Evolutionary conservation across 1,140 invertebrate species (phyloP).

Genomic region (Rhyacophila brunnea): DNA sequence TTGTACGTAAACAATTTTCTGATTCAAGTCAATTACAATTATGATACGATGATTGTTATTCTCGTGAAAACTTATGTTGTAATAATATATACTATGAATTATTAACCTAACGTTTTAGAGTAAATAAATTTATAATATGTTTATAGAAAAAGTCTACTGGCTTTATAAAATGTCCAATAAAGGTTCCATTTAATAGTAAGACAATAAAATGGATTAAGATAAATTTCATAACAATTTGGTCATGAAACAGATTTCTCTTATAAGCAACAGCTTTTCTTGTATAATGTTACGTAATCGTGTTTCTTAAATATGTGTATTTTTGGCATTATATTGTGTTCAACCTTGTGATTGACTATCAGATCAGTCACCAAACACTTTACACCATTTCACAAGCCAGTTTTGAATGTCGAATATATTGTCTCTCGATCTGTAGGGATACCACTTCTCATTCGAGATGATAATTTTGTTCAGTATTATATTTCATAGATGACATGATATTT

Average conservation of each 20-base stretch:
- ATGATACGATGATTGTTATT: background rate
- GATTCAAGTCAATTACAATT: background rate
- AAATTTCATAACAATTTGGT: slow-evolving; percentile 8
- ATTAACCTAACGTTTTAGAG: background rate
- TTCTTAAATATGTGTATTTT: slow-evolving; percentile 4
- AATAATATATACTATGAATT: background rate
- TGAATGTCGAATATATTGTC: background rate
- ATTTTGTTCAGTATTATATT: background rate
- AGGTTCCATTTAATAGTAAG: background rate
- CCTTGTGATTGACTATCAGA: background rate
- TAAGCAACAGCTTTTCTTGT: too few species aligned
- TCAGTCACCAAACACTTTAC: slow-evolving; percentile 13
- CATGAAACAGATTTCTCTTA: slow-evolving; percentile 4
- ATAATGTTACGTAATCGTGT: background rate
- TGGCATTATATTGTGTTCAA: slow-evolving; percentile 5
- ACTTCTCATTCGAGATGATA: background rate
- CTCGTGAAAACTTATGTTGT: background rate
- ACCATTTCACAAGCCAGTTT: slow-evolving; percentile 7
- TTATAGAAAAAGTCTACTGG: slow-evolving; percentile 6
- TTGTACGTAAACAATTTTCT: too few species aligned
- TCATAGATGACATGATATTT: background rate
- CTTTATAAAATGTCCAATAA: slow-evolving; percentile 2
- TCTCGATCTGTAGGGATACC: background rate
- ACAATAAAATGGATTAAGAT: background rate
- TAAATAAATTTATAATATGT: background rate